Conservation (phyloP, 2,113 vertebrate species). For the Lethenteron camtschaticum region DNA sequence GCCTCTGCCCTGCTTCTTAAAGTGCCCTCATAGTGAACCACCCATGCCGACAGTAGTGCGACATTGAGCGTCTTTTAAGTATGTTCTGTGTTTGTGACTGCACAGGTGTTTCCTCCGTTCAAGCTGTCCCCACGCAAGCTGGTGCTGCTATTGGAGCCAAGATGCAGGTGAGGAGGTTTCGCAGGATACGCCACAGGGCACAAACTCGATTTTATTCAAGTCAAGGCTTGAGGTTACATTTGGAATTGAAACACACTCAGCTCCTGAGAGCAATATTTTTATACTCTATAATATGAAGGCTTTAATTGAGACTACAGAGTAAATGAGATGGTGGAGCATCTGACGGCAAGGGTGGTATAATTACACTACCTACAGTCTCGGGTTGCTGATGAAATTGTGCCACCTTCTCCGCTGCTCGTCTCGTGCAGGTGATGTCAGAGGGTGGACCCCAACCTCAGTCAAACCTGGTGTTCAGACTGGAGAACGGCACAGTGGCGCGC, state of each 20-base stretch:
- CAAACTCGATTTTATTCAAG: neutral
- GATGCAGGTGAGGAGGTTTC: slow-evolving; percentile 45
- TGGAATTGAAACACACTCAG: slow-evolving; percentile 3
- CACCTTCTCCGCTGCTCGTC: neutral
- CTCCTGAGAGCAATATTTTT: neutral
- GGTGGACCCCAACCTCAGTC: slow-evolving; percentile 29
- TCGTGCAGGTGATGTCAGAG: slow-evolving; percentile 25
- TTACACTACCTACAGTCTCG: too few species aligned
- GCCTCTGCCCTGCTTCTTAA: neutral
- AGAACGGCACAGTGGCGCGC: slow-evolving; percentile 19
- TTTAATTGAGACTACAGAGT: neutral
- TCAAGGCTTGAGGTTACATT: neutral
- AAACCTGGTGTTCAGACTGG: slow-evolving; percentile 22
- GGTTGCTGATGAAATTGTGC: too few species aligned
- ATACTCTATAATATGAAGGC: neutral
- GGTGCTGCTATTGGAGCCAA: slow-evolving; percentile 56
- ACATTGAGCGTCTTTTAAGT: neutral
- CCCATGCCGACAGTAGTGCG: neutral
- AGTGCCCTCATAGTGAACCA: neutral
- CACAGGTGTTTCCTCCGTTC: slow-evolving; percentile 76
- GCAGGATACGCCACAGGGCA: neutral
- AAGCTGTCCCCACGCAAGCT: slow-evolving; percentile 53
- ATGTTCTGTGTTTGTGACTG: neutral
- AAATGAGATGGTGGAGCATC: too few species aligned
- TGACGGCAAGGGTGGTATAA: too few species aligned